These are phyloP conservation scores for Crambe crambe DNA, from an alignment of 37 sponge, comb jelly and placozoan genomes.

Conservation along the genomic window DNA sequence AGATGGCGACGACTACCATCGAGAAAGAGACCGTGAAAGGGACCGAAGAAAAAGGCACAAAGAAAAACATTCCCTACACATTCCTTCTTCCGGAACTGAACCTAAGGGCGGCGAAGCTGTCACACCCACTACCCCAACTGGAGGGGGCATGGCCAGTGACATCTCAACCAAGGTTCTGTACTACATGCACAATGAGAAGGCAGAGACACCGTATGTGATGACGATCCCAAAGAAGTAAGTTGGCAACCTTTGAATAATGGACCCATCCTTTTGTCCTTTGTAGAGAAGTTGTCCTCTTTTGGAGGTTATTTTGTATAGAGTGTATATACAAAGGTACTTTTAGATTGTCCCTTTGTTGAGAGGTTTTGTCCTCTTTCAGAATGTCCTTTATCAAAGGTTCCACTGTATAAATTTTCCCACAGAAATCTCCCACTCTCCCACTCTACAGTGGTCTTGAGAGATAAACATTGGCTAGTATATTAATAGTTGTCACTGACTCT, in stretches of 20 bases:
- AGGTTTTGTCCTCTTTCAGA: too few species aligned
- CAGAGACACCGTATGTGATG: conserved; percentile 58
- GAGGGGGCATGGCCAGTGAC: not conserved
- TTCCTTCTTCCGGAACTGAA: not conserved
- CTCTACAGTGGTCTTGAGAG: too few species aligned
- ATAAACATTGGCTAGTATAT: too few species aligned
- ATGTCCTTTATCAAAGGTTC: too few species aligned
- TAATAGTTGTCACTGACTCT: too few species aligned
- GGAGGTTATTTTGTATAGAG: too few species aligned
- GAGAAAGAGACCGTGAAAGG: conserved; percentile 9
- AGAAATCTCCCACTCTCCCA: too few species aligned
- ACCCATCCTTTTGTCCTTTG: not conserved
- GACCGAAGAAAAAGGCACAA: conserved; percentile 10
- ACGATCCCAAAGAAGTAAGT: conserved; percentile 53
- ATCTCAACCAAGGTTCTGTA: conserved; percentile 55
- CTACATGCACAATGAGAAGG: conserved; percentile 46
- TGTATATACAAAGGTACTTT: too few species aligned
- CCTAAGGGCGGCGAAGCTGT: not conserved
- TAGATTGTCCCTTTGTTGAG: too few species aligned
- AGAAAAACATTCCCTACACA: conserved; percentile 12
- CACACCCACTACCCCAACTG: not conserved
- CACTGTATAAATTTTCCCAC: too few species aligned
- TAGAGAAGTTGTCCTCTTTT: too few species aligned
- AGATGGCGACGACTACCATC: conserved; percentile 29
- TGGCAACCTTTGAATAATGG: not conserved